A percentile compares a stretch with the other conserved stretches of the same genome.
These are phyloP conservation scores for Falco columbarius DNA, from an alignment of 2,797 vertebrate species.

Conservation along the genomic window DNA sequence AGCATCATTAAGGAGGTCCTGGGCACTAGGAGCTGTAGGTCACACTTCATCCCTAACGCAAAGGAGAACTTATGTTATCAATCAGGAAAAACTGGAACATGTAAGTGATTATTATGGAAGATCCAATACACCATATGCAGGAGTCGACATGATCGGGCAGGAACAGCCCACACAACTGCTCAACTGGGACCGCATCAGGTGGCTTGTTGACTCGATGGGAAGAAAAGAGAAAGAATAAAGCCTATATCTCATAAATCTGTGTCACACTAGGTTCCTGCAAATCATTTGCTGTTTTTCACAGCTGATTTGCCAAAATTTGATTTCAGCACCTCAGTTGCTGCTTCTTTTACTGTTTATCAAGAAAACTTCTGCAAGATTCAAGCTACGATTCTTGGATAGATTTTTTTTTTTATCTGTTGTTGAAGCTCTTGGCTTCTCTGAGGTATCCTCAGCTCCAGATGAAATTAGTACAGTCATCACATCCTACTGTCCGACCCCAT, in stretches of 20 bases:
- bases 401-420: not conserved
- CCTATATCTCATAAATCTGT: not conserved
- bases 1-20: not conserved
- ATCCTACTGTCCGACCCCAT: not conserved
- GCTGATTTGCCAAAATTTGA: not conserved
- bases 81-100: not conserved
- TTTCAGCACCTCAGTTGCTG: not conserved
- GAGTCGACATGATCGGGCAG: not conserved
- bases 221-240: not conserved
- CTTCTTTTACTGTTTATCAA: not conserved
- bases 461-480: not conserved
- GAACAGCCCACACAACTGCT: not conserved
- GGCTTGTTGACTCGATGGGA: not conserved
- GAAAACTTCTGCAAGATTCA: not conserved
- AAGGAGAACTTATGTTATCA: not conserved
- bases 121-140: not conserved
- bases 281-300: not conserved
- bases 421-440: not conserved
- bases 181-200: not conserved
- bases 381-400: not conserved
- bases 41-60: not conserved
- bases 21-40: not conserved
- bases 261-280: not conserved
- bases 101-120: not conserved
- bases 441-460: not conserved